Percentiles rank a stretch among this genome's conserved stretches.
Conservation (phyloP, 2,113 vertebrate genomes). For the Leptodactylus fuscus region DNA sequence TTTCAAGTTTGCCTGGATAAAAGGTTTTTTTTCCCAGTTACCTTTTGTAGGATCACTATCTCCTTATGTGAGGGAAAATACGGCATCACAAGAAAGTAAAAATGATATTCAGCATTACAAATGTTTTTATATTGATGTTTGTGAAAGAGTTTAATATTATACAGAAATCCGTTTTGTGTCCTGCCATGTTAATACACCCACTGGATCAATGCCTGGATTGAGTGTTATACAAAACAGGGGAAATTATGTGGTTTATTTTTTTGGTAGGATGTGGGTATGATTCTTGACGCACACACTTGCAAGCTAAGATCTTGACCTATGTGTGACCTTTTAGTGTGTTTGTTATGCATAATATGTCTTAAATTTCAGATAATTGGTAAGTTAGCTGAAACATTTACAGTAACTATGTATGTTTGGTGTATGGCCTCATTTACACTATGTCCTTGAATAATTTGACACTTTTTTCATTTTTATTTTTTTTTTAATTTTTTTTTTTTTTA, state of each 20-base stretch:
- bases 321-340: slow-evolving; percentile 1
- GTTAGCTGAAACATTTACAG: neutral
- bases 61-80: no score
- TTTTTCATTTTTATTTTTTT: no score
- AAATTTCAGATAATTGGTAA: neutral
- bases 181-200: slow-evolving; percentile 23
- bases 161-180: neutral
- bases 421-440: no score
- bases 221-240: neutral
- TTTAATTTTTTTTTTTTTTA: no score
- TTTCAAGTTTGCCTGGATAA: neutral
- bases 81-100: neutral
- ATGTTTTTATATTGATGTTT: neutral
- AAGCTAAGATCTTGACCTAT: slow-evolving; percentile 26
- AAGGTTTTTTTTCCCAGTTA: neutral
- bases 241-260: slow-evolving; percentile 40
- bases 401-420: neutral
- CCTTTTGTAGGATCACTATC: neutral
- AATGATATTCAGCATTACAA: neutral
- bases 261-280: slow-evolving; percentile 43
- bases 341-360: neutral
- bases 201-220: slow-evolving; percentile 22
- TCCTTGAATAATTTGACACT: no score
- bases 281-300: neutral
- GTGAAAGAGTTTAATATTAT: slow-evolving; percentile 17